phyloP scores from a whole-genome alignment of 30 jellyfish, hydroid and myxozoan genomes.

The Chrysaora quinquecirrha region DNA sequence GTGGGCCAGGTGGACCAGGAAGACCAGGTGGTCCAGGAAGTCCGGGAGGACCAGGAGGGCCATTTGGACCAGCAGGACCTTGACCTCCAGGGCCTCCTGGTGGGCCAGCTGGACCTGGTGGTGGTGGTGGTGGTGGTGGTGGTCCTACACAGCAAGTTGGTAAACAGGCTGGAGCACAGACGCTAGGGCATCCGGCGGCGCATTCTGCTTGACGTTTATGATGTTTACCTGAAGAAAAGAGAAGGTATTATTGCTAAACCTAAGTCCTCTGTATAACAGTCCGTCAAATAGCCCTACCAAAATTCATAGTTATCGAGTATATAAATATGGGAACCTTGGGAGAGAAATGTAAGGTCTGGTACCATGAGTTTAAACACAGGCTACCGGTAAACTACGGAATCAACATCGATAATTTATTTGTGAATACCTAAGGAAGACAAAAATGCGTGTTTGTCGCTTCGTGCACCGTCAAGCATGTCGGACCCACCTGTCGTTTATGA shows the following conservation, averaged over 20 bases:
- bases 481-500: constrained; percentile 39
- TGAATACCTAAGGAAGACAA: too few relatives aligned
- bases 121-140: constrained; percentile 87
- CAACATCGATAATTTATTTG: too few relatives aligned
- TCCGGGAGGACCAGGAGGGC: constrained; percentile 90
- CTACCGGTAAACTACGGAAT: too few relatives aligned
- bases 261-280: too few relatives aligned
- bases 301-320: too few relatives aligned
- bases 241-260: too few relatives aligned
- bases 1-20: constrained; percentile 99
- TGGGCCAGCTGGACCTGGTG: constrained; percentile 99
- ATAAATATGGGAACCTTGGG: too few relatives aligned
- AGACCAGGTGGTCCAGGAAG: constrained; percentile 99
- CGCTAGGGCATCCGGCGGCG: constrained; percentile 77
- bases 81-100: constrained; percentile 98
- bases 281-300: too few relatives aligned
- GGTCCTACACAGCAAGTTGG: constrained; percentile 90
- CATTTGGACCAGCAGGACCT: constrained; percentile 92
- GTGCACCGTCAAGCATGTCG: constrained; percentile 5
- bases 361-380: too few relatives aligned
- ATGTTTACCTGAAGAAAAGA: constrained; percentile 44
- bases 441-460: too few relatives aligned
- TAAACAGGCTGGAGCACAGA: constrained; percentile 92
- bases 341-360: too few relatives aligned
- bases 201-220: constrained; percentile 80